These are phyloP conservation scores for Lutraria rhynchaena DNA, from an alignment of 1,140 invertebrate genomes.

Conservation along the genomic window DNA sequence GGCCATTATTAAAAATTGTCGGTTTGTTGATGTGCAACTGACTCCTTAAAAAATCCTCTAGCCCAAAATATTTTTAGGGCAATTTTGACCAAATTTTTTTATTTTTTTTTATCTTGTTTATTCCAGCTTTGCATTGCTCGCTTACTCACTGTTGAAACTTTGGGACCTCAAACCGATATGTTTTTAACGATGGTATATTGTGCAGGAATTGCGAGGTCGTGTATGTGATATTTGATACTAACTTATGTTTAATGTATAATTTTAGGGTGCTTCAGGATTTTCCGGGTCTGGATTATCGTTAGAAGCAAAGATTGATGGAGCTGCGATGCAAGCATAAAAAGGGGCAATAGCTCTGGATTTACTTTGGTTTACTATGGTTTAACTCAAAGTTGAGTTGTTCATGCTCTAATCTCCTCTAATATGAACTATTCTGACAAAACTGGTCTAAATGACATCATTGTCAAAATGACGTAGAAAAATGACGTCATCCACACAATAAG, in stretches of 20 bases:
- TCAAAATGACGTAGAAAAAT: too few species aligned
- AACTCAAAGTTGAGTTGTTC: too few species aligned
- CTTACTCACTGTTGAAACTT: neutral
- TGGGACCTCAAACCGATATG: neutral
- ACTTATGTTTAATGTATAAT: slow-evolving; percentile 59
- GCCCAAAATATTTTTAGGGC: too few species aligned
- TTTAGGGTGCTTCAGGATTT: slow-evolving; percentile 96
- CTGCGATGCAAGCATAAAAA: slow-evolving; percentile 87
- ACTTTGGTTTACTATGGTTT: too few species aligned
- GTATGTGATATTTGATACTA: neutral
- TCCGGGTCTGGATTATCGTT: slow-evolving; percentile 92
- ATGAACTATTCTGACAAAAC: too few species aligned
- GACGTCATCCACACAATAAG: too few species aligned
- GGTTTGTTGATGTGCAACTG: too few species aligned
- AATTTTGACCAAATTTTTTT: too few species aligned
- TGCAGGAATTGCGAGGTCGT: neutral
- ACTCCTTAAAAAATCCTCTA: too few species aligned
- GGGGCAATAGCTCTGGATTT: too few species aligned
- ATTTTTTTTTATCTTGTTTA: neutral
- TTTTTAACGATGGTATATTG: neutral
- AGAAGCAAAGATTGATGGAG: slow-evolving; percentile 92
- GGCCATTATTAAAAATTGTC: neutral
- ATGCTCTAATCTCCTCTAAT: too few species aligned
- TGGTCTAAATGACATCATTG: too few species aligned
- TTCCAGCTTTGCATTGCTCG: neutral